A percentile compares a stretch with the other conserved stretches of the same genome.
Evolutionary conservation across 2,797 vertebrate species (phyloP).

Genomic region (Diplodus puntazzo): DNA sequence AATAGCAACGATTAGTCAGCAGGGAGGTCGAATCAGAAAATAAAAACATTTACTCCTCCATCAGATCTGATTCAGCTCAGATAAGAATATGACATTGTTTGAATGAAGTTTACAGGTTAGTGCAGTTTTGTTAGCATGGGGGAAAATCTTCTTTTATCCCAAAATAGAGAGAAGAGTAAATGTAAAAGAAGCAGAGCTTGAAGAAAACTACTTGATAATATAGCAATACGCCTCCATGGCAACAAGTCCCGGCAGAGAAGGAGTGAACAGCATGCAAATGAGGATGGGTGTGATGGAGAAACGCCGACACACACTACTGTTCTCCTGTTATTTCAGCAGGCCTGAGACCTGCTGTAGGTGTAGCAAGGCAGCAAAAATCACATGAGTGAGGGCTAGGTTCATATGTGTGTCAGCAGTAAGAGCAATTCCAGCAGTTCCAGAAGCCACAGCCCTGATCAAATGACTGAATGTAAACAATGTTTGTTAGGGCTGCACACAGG

Average conservation of each 20-base stretch:
- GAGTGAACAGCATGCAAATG: constrained; percentile 48
- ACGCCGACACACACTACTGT: neutral
- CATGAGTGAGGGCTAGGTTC: neutral
- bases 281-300: constrained; percentile 14
- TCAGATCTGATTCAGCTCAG: neutral
- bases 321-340: neutral
- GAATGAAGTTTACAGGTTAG: neutral
- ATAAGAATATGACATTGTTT: neutral
- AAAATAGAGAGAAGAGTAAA: neutral
- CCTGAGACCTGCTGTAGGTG: neutral
- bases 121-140: neutral
- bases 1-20: neutral
- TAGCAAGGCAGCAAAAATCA: neutral
- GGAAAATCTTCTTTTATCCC: neutral
- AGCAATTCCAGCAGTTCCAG: neutral
- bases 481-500: neutral
- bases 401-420: neutral
- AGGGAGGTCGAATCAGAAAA: neutral
- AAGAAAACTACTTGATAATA: constrained; percentile 27
- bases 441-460: neutral
- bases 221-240: constrained; percentile 50
- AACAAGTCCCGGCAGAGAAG: constrained; percentile 42
- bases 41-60: neutral
- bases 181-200: neutral
- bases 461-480: neutral